Evolutionary conservation across 2,888 invertebrate genomes (phyloP).

Genomic region (Acronicta psi): DNA sequence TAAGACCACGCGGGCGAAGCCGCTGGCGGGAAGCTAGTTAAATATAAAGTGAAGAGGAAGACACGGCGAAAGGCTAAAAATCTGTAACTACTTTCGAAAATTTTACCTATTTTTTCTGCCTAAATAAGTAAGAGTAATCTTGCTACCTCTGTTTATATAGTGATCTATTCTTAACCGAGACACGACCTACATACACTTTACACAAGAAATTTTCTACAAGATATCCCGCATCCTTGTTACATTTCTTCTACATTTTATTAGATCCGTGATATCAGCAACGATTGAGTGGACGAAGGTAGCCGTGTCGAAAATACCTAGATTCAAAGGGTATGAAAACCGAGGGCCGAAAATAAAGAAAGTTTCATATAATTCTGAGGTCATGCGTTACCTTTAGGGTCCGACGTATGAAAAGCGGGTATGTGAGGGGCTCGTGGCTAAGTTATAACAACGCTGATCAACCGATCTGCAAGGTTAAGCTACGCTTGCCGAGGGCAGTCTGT

Average conservation of each 20-base stretch:
- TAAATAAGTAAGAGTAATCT: slow-evolving; percentile 7
- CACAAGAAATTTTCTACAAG: slow-evolving; percentile 32
- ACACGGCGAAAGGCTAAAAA: slow-evolving; percentile 88
- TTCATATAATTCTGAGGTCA: slow-evolving; percentile 27
- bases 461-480: too few relatives aligned
- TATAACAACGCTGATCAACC: too few relatives aligned
- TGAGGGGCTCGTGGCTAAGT: too few relatives aligned
- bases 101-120: not conserved
- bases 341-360: slow-evolving; percentile 31
- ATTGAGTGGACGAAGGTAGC: slow-evolving; percentile 49
- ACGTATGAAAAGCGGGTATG: not conserved
- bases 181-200: slow-evolving; percentile 35
- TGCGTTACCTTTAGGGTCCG: slow-evolving; percentile 20
- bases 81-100: too few relatives aligned
- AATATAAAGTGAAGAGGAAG: slow-evolving; percentile 87
- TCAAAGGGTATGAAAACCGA: slow-evolving; percentile 44
- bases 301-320: slow-evolving; percentile 55
- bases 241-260: slow-evolving; percentile 44
- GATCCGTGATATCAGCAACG: slow-evolving; percentile 43
- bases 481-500: too few relatives aligned
- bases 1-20: too few relatives aligned
- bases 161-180: slow-evolving; percentile 23
- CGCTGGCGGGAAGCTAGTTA: too few relatives aligned
- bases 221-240: slow-evolving; percentile 33
- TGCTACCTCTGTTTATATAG: slow-evolving; percentile 22